Evolutionary conservation across 2,888 invertebrate genomes (phyloP).

Genomic region (Colostygia pectinataria): DNA sequence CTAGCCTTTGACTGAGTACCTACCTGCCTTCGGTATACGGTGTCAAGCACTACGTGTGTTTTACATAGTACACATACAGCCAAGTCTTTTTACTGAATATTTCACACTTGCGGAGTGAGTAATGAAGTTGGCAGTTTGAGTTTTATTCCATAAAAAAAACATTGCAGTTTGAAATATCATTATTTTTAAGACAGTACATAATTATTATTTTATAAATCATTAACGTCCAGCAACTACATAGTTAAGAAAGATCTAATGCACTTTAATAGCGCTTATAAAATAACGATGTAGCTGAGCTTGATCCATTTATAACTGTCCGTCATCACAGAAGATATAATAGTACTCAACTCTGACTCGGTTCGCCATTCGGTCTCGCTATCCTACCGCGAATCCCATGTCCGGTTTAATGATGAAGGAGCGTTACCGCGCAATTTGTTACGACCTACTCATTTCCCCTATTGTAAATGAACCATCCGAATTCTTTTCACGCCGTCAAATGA

Average conservation of each 20-base stretch:
- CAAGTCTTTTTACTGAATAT: no score
- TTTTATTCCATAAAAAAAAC: no score
- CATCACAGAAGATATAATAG: constrained; percentile 3
- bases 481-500: constrained; percentile 35
- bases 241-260: constrained; percentile 16
- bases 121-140: no score
- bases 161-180: no score
- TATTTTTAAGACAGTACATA: no score
- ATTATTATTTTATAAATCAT: constrained; percentile 19
- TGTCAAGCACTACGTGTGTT: background rate
- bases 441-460: constrained; percentile 49
- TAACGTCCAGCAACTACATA: constrained; percentile 2
- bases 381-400: constrained; percentile 31
- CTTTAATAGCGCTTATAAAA: constrained; percentile 19
- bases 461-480: constrained; percentile 47
- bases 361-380: constrained; percentile 12
- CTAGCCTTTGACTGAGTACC: constrained; percentile 22
- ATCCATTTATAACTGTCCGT: constrained; percentile 16
- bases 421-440: constrained; percentile 47
- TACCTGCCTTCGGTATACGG: background rate
- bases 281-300: constrained; percentile 18
- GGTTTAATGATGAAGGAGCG: constrained; percentile 45
- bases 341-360: constrained; percentile 1
- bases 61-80: no score
- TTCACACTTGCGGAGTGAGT: no score